Conservation (phyloP, 2,113 vertebrate species). For the Puntigrus tetrazona region DNA sequence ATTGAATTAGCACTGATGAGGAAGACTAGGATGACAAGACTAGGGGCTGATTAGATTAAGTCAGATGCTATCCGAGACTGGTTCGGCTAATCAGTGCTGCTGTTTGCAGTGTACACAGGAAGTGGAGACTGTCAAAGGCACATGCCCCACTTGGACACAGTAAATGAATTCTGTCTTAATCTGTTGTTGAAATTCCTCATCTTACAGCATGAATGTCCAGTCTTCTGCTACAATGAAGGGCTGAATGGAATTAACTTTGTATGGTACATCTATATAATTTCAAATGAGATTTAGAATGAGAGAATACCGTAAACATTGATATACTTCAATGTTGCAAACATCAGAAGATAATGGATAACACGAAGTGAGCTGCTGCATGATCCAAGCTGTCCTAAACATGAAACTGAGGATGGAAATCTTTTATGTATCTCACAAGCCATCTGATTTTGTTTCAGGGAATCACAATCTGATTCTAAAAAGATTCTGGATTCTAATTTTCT, state of each 20-base stretch:
- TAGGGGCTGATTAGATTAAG: constrained; percentile 19
- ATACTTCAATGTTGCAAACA: too few species aligned
- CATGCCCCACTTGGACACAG: not conserved
- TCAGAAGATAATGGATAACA: too few species aligned
- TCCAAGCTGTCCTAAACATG: too few species aligned
- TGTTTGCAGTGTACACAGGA: constrained; percentile 26
- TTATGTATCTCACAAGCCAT: too few species aligned
- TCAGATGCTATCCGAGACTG: constrained; percentile 25
- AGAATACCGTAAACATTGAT: too few species aligned
- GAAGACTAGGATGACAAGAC: constrained; percentile 1
- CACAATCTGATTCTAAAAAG: too few species aligned
- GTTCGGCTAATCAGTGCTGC: constrained; percentile 23
- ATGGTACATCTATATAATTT: too few species aligned
- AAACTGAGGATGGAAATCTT: too few species aligned
- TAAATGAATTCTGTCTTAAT: not conserved
- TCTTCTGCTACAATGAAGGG: not conserved
- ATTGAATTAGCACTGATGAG: constrained; percentile 21
- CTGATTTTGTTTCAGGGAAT: too few species aligned
- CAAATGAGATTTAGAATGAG: too few species aligned
- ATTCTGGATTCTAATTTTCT: too few species aligned
- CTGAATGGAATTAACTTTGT: not conserved
- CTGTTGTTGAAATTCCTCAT: not conserved
- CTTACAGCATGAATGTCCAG: not conserved
- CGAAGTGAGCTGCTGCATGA: too few species aligned
- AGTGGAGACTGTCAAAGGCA: constrained; percentile 18